A percentile compares a stretch with the other conserved stretches of the same genome.
Conservation (phyloP, 1,140 invertebrate genomes). For the Lepidurus arcticus region DNA sequence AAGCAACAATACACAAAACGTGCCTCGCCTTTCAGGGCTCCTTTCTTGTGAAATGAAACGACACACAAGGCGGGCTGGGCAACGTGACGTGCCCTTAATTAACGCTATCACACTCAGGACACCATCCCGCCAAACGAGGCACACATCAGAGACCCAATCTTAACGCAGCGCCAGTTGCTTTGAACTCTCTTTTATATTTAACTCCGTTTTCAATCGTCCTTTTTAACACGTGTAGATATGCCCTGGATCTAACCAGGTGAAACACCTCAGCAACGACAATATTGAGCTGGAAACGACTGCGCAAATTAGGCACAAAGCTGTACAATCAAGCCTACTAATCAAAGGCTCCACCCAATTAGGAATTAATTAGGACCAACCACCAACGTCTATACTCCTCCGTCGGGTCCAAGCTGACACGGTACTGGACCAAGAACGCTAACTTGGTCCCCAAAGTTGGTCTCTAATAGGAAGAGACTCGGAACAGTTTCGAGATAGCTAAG, state of each 20-base stretch:
- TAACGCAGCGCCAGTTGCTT: neutral
- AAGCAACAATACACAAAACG: neutral
- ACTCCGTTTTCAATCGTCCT: too few species aligned
- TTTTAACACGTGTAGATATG: too few species aligned
- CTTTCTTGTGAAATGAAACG: constrained; percentile 8
- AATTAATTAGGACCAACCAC: neutral
- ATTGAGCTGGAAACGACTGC: too few species aligned
- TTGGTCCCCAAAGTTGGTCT: too few species aligned
- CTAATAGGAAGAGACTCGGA: too few species aligned
- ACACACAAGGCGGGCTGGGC: constrained; percentile 5
- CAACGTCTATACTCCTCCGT: too few species aligned
- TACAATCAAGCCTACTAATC: neutral
- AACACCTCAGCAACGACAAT: too few species aligned
- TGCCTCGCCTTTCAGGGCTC: neutral
- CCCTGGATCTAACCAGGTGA: too few species aligned
- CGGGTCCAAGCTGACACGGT: too few species aligned
- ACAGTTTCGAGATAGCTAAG: too few species aligned
- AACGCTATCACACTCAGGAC: constrained; percentile 4
- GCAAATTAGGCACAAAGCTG: too few species aligned
- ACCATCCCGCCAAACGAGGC: constrained; percentile 2
- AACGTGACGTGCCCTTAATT: constrained; percentile 18
- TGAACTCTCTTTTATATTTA: neutral
- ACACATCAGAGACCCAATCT: neutral
- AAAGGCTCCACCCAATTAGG: neutral
- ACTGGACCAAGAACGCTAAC: too few species aligned